A percentile compares a stretch with the other conserved stretches of the same genome.
These are phyloP conservation scores for Dicrostonyx torquatus DNA, from an alignment of 2,797 vertebrate genomes.

Conservation along the genomic window DNA sequence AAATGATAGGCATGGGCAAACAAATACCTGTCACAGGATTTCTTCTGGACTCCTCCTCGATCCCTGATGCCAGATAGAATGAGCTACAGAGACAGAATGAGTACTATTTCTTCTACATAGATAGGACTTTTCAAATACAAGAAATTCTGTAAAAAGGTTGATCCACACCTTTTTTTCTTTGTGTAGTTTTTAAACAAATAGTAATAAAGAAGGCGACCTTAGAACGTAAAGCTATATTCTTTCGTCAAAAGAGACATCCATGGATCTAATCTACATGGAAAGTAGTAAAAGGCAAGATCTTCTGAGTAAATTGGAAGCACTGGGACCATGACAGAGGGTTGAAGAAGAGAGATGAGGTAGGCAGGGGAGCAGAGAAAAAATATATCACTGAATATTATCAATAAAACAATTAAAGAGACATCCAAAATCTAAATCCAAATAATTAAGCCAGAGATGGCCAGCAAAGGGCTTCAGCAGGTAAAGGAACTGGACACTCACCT, in stretches of 20 bases:
- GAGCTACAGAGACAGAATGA: not conserved
- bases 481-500: not conserved
- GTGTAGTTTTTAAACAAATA: not conserved
- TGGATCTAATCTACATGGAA: too few species aligned
- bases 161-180: not conserved
- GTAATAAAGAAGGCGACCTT: not conserved
- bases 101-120: not conserved
- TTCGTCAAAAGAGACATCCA: not conserved
- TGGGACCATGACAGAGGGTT: too few species aligned
- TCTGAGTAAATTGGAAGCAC: too few species aligned
- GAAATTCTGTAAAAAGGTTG: not conserved
- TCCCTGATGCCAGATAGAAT: not conserved
- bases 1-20: conserved; percentile 47
- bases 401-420: too few species aligned
- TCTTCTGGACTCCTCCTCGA: not conserved
- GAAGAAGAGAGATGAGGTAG: too few species aligned
- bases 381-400: too few species aligned
- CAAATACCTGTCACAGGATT: not conserved
- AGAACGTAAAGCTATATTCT: not conserved
- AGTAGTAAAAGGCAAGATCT: too few species aligned
- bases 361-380: too few species aligned
- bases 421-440: not conserved
- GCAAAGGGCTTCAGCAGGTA: not conserved
- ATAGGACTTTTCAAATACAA: not conserved
- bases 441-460: not conserved